Evolutionary conservation across 1,140 invertebrate species (phyloP).

Genomic region (Caerostris darwini): DNA sequence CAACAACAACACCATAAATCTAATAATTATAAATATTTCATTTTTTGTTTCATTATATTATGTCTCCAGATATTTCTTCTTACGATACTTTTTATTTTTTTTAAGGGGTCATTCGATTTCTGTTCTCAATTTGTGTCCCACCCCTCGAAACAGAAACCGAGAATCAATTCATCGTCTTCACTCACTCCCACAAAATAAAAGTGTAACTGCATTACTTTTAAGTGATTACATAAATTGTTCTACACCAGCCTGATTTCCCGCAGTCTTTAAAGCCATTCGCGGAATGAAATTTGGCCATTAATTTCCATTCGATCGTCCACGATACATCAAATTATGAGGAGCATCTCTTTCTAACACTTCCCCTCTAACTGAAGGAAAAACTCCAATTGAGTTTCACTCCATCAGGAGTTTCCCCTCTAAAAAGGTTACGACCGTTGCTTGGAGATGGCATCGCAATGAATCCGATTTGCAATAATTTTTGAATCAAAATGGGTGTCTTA

Average conservation of each 20-base stretch:
- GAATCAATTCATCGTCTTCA: slow-evolving; percentile 8
- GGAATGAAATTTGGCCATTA: slow-evolving; percentile 53
- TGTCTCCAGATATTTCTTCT: too few species aligned
- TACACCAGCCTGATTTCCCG: not conserved
- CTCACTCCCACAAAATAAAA: slow-evolving; percentile 8
- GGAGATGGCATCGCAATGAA: slow-evolving; percentile 55
- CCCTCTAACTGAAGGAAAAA: slow-evolving; percentile 20
- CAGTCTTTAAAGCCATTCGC: slow-evolving; percentile 15
- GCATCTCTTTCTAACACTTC: not conserved
- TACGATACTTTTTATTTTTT: not conserved
- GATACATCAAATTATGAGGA: slow-evolving; percentile 53
- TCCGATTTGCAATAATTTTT: slow-evolving; percentile 71
- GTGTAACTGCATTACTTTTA: slow-evolving; percentile 42
- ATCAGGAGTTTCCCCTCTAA: slow-evolving; percentile 1
- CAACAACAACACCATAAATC: too few species aligned
- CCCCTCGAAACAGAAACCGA: not conserved
- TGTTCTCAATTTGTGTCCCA: not conserved
- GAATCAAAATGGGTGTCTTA: slow-evolving; percentile 45
- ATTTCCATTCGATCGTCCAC: slow-evolving; percentile 36
- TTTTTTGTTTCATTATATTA: too few species aligned
- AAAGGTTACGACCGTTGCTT: slow-evolving; percentile 61
- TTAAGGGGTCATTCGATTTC: not conserved
- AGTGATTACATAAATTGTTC: slow-evolving; percentile 60
- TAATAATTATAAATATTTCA: too few species aligned
- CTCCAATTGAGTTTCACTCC: slow-evolving; percentile 62